Conservation (phyloP, 2,797 vertebrate species). For the Myotis vivesi region DNA sequence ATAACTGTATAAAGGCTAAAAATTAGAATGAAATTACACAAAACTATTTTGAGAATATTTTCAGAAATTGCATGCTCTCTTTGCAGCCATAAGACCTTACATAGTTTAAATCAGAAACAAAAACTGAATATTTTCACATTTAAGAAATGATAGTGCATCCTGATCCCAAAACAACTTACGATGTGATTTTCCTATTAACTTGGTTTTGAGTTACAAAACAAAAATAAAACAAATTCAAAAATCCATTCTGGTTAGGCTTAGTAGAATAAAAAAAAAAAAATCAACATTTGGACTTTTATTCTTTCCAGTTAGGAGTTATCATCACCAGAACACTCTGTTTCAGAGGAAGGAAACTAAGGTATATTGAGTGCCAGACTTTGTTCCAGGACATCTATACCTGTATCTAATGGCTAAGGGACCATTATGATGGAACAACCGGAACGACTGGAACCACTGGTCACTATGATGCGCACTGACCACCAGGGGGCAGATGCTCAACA, state of each 20-base stretch:
- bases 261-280: neutral
- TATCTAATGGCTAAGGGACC: too few relatives aligned
- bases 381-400: neutral
- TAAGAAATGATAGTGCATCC: neutral
- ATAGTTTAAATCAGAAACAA: neutral
- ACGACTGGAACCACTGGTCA: too few relatives aligned
- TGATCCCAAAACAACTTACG: neutral
- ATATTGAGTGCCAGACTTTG: neutral
- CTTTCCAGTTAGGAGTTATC: neutral
- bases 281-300: neutral
- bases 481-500: too few relatives aligned
- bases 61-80: neutral
- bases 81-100: neutral
- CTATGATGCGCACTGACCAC: too few relatives aligned
- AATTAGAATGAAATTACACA: neutral
- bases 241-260: neutral
- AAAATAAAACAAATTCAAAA: neutral
- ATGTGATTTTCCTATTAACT: neutral
- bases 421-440: too few relatives aligned
- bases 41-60: constrained; percentile 3
- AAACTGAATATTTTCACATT: neutral
- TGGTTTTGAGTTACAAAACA: neutral
- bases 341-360: neutral
- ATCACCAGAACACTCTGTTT: neutral
- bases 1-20: neutral